Percentiles rank a stretch among this genome's conserved stretches.
Conservation (phyloP, 2,113 vertebrate genomes). For the Anser brachyrhynchus region DNA sequence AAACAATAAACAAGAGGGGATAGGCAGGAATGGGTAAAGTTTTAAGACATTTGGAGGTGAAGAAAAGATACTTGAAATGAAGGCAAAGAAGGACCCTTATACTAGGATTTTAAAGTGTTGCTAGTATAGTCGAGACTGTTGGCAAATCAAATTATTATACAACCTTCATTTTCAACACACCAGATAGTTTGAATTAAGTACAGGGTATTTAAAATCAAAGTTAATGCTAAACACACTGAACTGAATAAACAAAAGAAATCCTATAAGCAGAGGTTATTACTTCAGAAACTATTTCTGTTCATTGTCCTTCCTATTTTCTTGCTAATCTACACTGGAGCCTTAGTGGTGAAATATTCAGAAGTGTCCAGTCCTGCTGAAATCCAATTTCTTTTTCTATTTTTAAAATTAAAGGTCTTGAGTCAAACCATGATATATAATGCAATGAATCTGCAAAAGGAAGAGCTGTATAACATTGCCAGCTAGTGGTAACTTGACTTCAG, state of each 20-base stretch:
- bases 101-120: neutral
- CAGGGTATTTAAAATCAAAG: neutral
- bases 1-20: neutral
- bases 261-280: conserved; percentile 16
- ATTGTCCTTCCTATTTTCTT: conserved; percentile 17
- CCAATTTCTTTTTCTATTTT: conserved; percentile 65
- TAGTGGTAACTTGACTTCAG: conserved; percentile 65
- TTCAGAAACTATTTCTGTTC: conserved; percentile 18
- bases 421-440: conserved; percentile 47
- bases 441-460: conserved; percentile 32
- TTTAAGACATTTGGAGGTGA: neutral
- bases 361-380: conserved; percentile 40
- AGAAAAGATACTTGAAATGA: neutral
- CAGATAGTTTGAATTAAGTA: neutral
- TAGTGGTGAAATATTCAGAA: conserved; percentile 33
- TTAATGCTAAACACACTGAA: conserved; percentile 6
- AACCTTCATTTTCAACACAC: neutral
- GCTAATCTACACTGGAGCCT: conserved; percentile 3
- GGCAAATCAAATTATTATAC: neutral
- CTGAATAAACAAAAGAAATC: conserved; percentile 8
- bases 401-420: conserved; percentile 66
- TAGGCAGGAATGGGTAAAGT: neutral
- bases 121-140: neutral
- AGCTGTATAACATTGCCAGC: conserved; percentile 72
- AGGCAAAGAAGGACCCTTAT: neutral